phyloP scores from a whole-genome alignment of 2,888 invertebrate species.

The Meta bourneti region DNA sequence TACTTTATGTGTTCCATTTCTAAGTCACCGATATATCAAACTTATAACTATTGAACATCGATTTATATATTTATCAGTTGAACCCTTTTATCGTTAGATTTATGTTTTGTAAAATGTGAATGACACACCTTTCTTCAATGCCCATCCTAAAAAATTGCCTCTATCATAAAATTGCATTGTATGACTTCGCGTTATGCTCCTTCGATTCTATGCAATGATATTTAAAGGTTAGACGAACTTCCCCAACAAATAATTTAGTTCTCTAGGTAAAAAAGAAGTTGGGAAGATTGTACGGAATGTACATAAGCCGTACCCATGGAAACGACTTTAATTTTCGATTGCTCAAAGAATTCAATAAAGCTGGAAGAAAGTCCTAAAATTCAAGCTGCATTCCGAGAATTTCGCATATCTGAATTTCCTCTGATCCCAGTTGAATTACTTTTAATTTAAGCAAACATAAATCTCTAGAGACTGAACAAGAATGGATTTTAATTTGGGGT shows the following conservation, averaged over 20 bases:
- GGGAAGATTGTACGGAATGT: constrained; percentile 38
- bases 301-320: constrained; percentile 23
- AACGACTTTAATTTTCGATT: constrained; percentile 46
- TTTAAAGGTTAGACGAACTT: not conserved
- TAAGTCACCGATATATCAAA: too few species aligned
- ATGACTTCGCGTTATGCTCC: not conserved
- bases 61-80: too few species aligned
- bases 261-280: not conserved
- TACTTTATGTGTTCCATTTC: too few species aligned
- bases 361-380: not conserved
- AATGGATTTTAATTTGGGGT: not conserved
- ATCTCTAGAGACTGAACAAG: not conserved
- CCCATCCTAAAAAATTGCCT: not conserved
- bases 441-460: constrained; percentile 24
- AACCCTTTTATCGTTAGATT: too few species aligned
- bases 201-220: not conserved
- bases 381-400: constrained; percentile 23
- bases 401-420: constrained; percentile 3
- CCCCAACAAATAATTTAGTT: not conserved
- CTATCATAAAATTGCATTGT: not conserved
- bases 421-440: constrained; percentile 2
- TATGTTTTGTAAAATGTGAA: too few species aligned
- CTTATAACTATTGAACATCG: too few species aligned
- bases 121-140: too few species aligned
- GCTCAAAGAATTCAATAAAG: constrained; percentile 9